Evolutionary conservation across 2,113 vertebrate species (phyloP).

Genomic region (Delphinapterus leucas): DNA sequence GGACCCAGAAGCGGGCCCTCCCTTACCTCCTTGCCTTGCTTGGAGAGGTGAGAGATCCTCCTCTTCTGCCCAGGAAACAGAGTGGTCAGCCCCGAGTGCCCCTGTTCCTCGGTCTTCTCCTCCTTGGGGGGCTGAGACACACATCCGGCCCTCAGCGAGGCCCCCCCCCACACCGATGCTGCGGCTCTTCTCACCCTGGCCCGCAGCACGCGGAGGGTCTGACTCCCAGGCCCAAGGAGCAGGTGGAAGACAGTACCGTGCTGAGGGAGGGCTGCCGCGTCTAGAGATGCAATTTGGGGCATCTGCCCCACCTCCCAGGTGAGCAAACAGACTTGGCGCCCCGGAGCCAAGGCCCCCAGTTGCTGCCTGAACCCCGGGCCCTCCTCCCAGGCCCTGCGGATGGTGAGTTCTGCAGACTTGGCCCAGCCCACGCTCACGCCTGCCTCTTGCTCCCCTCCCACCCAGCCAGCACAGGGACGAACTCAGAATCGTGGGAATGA

Average conservation of each 20-base stretch:
- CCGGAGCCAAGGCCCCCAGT: too few species aligned
- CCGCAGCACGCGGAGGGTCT: neutral
- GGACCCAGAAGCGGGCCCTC: neutral
- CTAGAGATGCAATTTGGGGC: neutral
- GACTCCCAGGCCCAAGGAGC: neutral
- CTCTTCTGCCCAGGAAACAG: conserved; percentile 95
- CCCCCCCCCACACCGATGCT: neutral
- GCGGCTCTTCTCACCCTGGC: neutral
- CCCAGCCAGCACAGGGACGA: neutral
- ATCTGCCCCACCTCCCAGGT: neutral
- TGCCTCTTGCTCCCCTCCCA: neutral
- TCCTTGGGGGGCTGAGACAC: conserved; percentile 79
- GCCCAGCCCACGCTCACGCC: neutral
- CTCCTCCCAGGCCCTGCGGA: too few species aligned
- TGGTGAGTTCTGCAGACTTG: neutral
- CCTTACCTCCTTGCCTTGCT: conserved; percentile 83
- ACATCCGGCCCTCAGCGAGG: neutral
- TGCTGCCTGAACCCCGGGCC: neutral
- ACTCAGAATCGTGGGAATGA: neutral
- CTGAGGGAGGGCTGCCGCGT: neutral
- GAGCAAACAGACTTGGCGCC: neutral
- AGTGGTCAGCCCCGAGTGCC: conserved; percentile 87
- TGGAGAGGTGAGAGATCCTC: conserved; percentile 93
- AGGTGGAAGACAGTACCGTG: neutral
- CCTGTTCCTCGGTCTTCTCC: conserved; percentile 82